phyloP scores from a whole-genome alignment of 2,113 vertebrate species.

The Pelecanoides urinatrix region DNA sequence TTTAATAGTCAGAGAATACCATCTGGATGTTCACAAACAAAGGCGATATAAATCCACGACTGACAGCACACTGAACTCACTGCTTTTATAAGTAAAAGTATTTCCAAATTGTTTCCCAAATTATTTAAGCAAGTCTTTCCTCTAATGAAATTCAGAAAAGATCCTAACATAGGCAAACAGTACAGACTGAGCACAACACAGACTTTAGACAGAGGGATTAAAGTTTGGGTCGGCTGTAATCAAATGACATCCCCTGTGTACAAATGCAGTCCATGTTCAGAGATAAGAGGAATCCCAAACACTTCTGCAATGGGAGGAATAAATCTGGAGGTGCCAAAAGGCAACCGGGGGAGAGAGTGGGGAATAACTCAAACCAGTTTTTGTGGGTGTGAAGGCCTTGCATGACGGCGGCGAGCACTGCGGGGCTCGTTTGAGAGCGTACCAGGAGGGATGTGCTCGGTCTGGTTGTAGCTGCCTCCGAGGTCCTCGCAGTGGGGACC shows the following conservation, averaged over 20 bases:
- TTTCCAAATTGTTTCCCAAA: slow-evolving; percentile 55
- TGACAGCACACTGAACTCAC: slow-evolving; percentile 27
- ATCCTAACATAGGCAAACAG: slow-evolving; percentile 14
- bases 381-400: background rate
- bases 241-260: slow-evolving; percentile 26
- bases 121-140: slow-evolving; percentile 36
- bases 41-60: slow-evolving; percentile 23
- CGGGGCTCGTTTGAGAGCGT: background rate
- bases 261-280: background rate
- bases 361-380: background rate
- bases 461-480: background rate
- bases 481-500: background rate
- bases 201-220: slow-evolving; percentile 10
- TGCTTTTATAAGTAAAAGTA: slow-evolving; percentile 35
- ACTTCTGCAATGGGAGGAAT: background rate
- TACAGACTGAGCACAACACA: background rate
- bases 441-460: background rate
- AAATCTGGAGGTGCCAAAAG: slow-evolving; percentile 1
- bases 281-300: slow-evolving; percentile 51
- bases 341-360: background rate
- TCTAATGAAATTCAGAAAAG: slow-evolving; percentile 37
- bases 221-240: slow-evolving; percentile 1
- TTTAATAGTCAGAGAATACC: slow-evolving; percentile 56
- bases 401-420: accelerated
- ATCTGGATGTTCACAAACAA: slow-evolving; percentile 64